Base-by-base conservation (phyloP, 2,888 invertebrate species). In the Pteria penguin region DNA sequence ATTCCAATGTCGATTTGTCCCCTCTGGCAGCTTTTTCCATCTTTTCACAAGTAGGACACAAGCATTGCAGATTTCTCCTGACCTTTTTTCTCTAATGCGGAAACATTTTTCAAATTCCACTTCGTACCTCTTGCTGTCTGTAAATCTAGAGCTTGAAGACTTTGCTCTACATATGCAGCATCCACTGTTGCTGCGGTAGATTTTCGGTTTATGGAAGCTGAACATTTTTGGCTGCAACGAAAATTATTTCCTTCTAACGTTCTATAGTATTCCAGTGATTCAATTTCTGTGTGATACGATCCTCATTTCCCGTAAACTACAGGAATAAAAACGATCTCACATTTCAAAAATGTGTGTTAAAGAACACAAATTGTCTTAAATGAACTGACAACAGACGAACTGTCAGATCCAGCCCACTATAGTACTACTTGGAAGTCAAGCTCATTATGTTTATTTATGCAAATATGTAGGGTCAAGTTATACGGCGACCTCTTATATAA, bases 81-180 rank as follows among this genome's bases (percentile, higher is more conserved):
- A 94, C 32, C 96, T 94, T 57, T 95, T 94, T 83, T 95, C 95
- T 33, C 94, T 93, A 73, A 96, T 93, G 90, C 86, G 78, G 92
- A 96, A 96, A 91, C 96, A 96, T 87, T 95, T 94, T 87, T 95
- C 93, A 90, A 96, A 96, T 90, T 96, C 96, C 82, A 95, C 94
- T 90, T 96, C 96, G 90, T 96, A 96, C 88, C 96, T 96, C 84
- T 95, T 95, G 82, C 96, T 96, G 90, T 96, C 96, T 1, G 96
- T 96, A 91, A 96, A 96, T 82, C 96, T 94, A 36, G 96, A 96
- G 92, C 96, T 96, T 86, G 87, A 93, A 31, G 96, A 96, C 93
- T 96, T 96, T 60, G 96, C 96, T 91, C 96, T 95, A 92, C 96
- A 96, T 87, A 96, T 96, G 92, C 96, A 96, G 92, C 96, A 96